A percentile compares a stretch with the other conserved stretches of the same genome.
phyloP scores from a whole-genome alignment of 2,113 vertebrate species.

The Stictonetta naevosa region DNA sequence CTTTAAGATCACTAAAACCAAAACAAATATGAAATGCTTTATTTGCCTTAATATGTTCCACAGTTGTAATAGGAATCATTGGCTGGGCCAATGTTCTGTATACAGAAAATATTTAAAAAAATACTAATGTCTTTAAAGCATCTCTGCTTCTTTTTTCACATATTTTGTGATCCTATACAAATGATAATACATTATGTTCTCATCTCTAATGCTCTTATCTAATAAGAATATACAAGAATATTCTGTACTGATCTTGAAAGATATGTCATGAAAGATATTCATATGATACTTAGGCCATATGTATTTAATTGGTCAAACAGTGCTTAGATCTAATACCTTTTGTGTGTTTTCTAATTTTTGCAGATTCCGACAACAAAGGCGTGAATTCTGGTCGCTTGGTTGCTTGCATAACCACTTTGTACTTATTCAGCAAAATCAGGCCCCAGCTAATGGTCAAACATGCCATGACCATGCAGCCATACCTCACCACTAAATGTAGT shows the following conservation, averaged over 20 bases:
- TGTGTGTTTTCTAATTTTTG: constrained; percentile 47
- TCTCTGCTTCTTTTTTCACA: background rate
- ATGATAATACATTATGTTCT: background rate
- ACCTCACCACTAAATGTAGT: constrained; percentile 99
- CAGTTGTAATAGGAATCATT: background rate
- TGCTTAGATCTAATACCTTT: background rate
- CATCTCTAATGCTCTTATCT: background rate
- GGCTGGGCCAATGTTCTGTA: background rate
- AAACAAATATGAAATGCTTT: background rate
- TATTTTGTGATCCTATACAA: background rate
- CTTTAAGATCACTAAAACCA: background rate
- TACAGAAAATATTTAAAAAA: background rate
- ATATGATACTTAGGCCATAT: background rate
- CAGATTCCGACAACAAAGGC: constrained; percentile 92
- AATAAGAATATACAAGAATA: background rate
- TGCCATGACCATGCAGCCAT: constrained; percentile 99
- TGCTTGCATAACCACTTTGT: constrained; percentile 97
- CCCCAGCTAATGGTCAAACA: constrained; percentile 99
- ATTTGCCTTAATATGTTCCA: background rate
- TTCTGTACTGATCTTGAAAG: background rate
- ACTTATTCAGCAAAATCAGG: constrained; percentile 99
- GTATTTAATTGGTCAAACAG: background rate
- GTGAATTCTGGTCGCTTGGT: constrained; percentile 93
- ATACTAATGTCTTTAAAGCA: background rate
- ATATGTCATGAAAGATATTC: background rate